Base-by-base conservation (phyloP, 2,797 vertebrate species). In the Merluccius polli region DNA sequence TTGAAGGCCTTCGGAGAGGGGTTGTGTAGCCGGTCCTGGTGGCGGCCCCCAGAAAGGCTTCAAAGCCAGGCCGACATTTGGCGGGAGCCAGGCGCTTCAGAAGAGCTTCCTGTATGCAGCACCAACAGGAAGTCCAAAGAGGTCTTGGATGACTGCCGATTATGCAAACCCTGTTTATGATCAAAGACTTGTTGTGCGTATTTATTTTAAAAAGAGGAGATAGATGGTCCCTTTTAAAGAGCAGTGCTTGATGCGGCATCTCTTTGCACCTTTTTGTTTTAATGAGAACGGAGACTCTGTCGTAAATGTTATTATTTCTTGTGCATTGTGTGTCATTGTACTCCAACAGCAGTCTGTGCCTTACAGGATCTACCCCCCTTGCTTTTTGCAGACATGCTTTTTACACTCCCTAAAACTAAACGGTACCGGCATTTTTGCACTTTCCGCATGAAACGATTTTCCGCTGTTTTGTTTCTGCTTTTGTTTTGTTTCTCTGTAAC, bases 311-410 rank as follows among this genome's bases (percentile, higher is more conserved):
- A 72, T 32, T 71, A 41, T 77, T 75, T 70, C 16, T 5, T 67
- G 18, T 82, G 80, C 81, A n/a, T n/a, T n/a, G n/a, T n/a, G n/a
- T n/a, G n/a, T 86, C 81, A 24, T 87, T 86, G 75, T 35, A 29
- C 70, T 63, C 35, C 33, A 59, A 82, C 29, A 78, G 75, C 80
- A 77, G 75, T 77, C n/a, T 69, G 76, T 78, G 77, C 82, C 81
- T 84, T 80, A 31, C 65, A 21, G 21, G 7, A 69, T 30, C 27
- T 21, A 32, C 31, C 32, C 31, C 32, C 65, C 65, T 68, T 5
- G 27, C 63, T 67, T 67, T n/a, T 6, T 48, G 52, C 52, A 27
- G 59, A 65, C 24, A 24, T 27, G 59, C 59, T 65, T 59, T n/a
- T 9, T 48, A 48, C 44, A 48, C 44, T n/a, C 4, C 52, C n/a